A percentile compares a stretch with the other conserved stretches of the same genome.
Conservation (phyloP, 2,888 invertebrate species). For the Adela reaumurella region DNA sequence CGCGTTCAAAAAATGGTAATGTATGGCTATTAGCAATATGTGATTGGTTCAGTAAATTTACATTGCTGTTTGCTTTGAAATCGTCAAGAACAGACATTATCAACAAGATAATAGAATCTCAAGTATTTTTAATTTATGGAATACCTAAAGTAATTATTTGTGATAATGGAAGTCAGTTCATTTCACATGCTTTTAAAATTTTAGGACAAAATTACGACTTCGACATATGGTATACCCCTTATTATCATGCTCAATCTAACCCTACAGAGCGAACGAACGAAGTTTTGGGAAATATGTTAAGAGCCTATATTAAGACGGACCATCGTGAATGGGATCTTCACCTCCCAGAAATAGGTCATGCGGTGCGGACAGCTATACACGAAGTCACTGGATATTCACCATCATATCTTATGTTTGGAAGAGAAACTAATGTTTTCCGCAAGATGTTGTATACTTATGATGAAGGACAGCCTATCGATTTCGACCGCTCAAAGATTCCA, state of each 20-base stretch:
- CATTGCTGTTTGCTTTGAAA: slow-evolving; percentile 1
- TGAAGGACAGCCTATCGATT: too few species aligned
- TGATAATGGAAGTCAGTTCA: slow-evolving; percentile 14
- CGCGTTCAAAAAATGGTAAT: slow-evolving; percentile 7
- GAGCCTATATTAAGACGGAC: too few species aligned
- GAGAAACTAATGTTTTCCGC: too few species aligned
- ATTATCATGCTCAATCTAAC: slow-evolving; percentile 21
- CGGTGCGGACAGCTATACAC: slow-evolving; percentile 16
- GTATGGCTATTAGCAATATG: slow-evolving; percentile 6
- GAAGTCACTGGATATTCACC: slow-evolving; percentile 15
- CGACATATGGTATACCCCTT: slow-evolving; percentile 10
- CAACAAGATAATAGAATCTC: slow-evolving; percentile 7
- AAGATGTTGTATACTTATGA: too few species aligned
- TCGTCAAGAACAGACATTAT: slow-evolving; percentile 8
- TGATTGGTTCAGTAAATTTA: slow-evolving; percentile 11
- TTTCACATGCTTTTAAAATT: slow-evolving; percentile 8
- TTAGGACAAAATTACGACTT: slow-evolving; percentile 3
- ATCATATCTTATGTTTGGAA: slow-evolving; percentile 13
- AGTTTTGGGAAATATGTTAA: slow-evolving; percentile 12
- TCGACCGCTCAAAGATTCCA: background rate
- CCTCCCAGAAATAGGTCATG: slow-evolving; percentile 16
- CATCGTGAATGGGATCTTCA: slow-evolving; percentile 16
- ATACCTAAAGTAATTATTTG: slow-evolving; percentile 8
- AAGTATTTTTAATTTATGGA: slow-evolving; percentile 11
- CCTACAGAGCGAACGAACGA: slow-evolving; percentile 20